phyloP scores from a whole-genome alignment of 2,113 vertebrate genomes.

The Oreamnos americanus region DNA sequence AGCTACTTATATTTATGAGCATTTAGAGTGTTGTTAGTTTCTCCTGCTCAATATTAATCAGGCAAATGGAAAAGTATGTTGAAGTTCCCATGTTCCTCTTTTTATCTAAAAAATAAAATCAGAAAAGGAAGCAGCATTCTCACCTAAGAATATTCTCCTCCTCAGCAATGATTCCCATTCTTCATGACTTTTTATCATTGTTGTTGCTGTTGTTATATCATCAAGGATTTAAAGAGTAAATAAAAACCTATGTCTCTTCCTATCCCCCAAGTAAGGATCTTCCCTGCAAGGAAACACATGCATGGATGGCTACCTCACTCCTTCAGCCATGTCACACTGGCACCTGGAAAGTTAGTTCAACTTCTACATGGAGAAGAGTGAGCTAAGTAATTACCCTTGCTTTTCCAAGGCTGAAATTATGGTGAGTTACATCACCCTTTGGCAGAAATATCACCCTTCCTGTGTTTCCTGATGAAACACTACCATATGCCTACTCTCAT shows the following conservation, averaged over 20 bases:
- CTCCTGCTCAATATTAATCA: neutral
- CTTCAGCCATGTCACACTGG: neutral
- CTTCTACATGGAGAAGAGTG: neutral
- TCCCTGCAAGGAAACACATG: neutral
- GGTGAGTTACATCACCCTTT: neutral
- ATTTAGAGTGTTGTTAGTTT: neutral
- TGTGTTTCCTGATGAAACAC: neutral
- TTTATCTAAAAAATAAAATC: conserved; percentile 25
- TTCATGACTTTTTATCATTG: neutral
- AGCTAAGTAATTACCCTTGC: neutral
- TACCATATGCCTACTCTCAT: neutral
- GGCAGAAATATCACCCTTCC: conserved; percentile 21
- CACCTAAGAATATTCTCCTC: neutral
- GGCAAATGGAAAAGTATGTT: neutral
- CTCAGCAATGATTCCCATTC: neutral
- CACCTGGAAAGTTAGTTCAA: neutral
- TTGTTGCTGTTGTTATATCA: neutral
- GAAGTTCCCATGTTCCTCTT: neutral
- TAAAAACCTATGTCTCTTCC: conserved; percentile 27
- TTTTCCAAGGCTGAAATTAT: neutral
- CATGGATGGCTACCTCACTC: neutral
- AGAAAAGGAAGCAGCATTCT: neutral
- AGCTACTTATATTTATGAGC: neutral
- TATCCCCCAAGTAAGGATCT: neutral
- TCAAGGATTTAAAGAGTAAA: conserved; percentile 15